These are phyloP conservation scores for Ptychoptera contaminata DNA, from an alignment of 2,888 invertebrate species.

Conservation along the genomic window DNA sequence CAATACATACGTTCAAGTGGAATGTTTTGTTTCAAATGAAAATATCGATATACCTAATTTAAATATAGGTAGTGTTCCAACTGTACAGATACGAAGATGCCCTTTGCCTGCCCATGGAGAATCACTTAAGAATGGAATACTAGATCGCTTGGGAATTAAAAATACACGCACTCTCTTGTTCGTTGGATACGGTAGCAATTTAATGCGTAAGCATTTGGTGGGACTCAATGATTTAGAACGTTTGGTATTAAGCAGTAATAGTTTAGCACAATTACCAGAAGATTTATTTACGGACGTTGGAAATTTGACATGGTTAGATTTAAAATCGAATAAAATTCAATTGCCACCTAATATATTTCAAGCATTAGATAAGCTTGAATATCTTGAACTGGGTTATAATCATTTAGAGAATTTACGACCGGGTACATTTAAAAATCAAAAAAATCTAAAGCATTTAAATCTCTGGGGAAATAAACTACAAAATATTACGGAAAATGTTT, in stretches of 20 bases:
- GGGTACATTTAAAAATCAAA: constrained; percentile 44
- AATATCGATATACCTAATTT: constrained; percentile 22
- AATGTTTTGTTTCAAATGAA: constrained; percentile 21
- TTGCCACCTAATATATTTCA: constrained; percentile 40
- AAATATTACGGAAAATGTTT: constrained; percentile 43
- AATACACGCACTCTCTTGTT: constrained; percentile 34
- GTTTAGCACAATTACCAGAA: constrained; percentile 40
- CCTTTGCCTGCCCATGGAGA: constrained; percentile 26
- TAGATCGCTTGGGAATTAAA: constrained; percentile 24
- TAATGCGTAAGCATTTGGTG: constrained; percentile 40
- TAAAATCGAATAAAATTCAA: constrained; percentile 42
- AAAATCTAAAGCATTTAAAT: constrained; percentile 42
- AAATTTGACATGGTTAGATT: constrained; percentile 46
- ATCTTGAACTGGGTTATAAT: constrained; percentile 51
- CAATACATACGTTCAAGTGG: constrained; percentile 21
- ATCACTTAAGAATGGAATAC: constrained; percentile 26
- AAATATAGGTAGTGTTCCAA: constrained; percentile 19
- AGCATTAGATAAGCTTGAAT: constrained; percentile 37
- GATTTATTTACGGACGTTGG: constrained; percentile 43
- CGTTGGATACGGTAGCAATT: constrained; percentile 34
- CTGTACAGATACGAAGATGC: constrained; percentile 25
- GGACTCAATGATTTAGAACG: constrained; percentile 38
- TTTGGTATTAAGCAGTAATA: constrained; percentile 43
- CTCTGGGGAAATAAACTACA: constrained; percentile 53
- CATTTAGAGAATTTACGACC: constrained; percentile 42